A percentile compares a stretch with the other conserved stretches of the same genome.
Conservation (phyloP, 2,113 vertebrate species). For the Crocuta crocuta region DNA sequence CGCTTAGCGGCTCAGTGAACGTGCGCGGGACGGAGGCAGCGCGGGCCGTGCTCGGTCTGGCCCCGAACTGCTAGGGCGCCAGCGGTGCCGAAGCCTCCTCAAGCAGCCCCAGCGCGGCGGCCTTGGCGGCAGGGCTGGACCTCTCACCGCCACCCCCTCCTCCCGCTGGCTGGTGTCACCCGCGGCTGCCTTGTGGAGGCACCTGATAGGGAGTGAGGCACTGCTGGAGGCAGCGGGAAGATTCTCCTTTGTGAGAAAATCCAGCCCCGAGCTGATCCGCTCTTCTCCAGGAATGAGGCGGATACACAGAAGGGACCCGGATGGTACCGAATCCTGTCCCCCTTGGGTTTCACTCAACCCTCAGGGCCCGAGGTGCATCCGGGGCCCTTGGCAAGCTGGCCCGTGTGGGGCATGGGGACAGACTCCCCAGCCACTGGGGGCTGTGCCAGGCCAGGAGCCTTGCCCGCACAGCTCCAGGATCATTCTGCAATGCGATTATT, state of each 20-base stretch:
- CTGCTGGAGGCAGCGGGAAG: neutral
- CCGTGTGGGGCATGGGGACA: neutral
- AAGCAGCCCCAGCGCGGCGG: too few relatives aligned
- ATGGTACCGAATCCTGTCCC: too few relatives aligned
- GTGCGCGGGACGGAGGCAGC: neutral
- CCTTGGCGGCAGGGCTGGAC: too few relatives aligned
- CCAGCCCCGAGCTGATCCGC: neutral
- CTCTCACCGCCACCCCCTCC: too few relatives aligned
- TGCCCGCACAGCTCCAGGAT: neutral
- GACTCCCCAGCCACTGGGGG: neutral
- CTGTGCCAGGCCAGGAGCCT: too few relatives aligned
- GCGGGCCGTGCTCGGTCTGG: neutral
- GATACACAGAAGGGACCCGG: fast-evolving
- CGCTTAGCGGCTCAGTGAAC: too few relatives aligned
- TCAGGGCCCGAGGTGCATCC: neutral
- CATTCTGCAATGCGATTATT: neutral
- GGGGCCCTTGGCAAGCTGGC: neutral
- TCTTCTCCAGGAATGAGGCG: neutral
- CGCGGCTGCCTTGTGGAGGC: fast-evolving
- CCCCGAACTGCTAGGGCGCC: neutral
- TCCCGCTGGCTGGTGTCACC: too few relatives aligned
- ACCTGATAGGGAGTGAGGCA: neutral
- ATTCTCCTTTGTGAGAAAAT: neutral
- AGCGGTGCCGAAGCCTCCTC: neutral
- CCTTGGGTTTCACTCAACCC: neutral